phyloP scores from a whole-genome alignment of 1,140 invertebrate species.

The Pararge aegeria region DNA sequence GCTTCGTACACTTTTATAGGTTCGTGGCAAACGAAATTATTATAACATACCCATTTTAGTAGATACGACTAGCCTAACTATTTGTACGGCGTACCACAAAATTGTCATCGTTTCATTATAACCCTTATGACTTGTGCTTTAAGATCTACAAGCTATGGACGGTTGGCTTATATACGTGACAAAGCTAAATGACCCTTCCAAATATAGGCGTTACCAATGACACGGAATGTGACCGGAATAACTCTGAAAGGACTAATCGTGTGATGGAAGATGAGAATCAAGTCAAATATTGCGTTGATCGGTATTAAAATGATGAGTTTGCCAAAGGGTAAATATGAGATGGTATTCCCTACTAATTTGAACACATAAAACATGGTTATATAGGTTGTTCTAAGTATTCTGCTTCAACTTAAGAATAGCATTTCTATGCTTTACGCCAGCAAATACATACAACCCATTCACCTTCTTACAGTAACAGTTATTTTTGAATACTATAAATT shows the following conservation, averaged over 20 bases:
- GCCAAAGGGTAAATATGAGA: too few species aligned
- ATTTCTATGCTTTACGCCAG: too few species aligned
- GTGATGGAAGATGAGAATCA: conserved; percentile 8
- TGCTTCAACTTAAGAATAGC: too few species aligned
- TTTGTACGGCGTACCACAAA: conserved; percentile 1
- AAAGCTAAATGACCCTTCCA: conserved; percentile 18
- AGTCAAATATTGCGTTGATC: not conserved
- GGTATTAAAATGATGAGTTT: not conserved
- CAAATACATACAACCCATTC: too few species aligned
- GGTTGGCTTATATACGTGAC: conserved; percentile 13
- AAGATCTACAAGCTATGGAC: not conserved
- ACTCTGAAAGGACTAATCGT: conserved; percentile 18
- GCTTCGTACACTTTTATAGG: conserved; percentile 8
- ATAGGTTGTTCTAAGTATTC: too few species aligned
- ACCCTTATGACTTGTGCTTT: conserved; percentile 6
- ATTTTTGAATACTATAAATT: too few species aligned
- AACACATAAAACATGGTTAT: too few species aligned
- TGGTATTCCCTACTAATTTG: too few species aligned
- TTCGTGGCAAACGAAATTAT: conserved; percentile 13
- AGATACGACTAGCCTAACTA: conserved; percentile 18
- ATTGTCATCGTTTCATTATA: conserved; percentile 4
- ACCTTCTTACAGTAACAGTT: too few species aligned
- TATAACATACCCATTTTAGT: conserved; percentile 15
- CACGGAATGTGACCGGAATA: conserved; percentile 29
- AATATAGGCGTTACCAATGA: conserved; percentile 27